Evolutionary conservation across 2,113 vertebrate species (phyloP), one percentile per base, ranked within the genome.

Genomic region (Notothenia rossii): DNA sequence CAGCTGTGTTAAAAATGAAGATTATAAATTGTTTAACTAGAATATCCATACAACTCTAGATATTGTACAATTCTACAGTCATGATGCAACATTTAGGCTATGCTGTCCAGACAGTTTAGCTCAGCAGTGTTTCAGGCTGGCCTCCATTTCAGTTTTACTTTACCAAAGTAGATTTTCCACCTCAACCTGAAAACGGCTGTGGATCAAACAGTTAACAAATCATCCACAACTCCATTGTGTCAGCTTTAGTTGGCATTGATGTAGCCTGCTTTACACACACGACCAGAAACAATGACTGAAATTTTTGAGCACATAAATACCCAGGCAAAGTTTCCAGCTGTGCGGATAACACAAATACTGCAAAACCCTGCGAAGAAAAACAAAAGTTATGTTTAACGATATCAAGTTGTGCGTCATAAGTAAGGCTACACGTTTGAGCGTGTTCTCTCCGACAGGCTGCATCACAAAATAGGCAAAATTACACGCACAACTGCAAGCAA

Each of bases 261-360:
- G 36, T 60, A 87, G 36, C 36, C 36, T 40, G 36, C 72, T 75
- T 93, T 89, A 91, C 94, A 90, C 94, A 89, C 93, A 94, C 93
- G 92, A 95, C 95, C 94, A 96, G 95, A 96, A 96, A 96, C 94
- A 94, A 95, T 95, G 95, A 96, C 95, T 96, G 95, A 96, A 95
- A 95, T 91, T 88, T 77, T 72, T 50, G 3, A 68, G 46, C 51
- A 60, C n/a, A 92, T 36, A 90, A 92, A 92, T 90, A 94, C 88
- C 85, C 95, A 96, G 95, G 90, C 94, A 96, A 89, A 86, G 94
- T 94, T 96, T 95, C 95, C 85, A 94, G 95, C 93, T 83, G 88
- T 85, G 92, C 53, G 93, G 86, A 80, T 51, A 94, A 91, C 90
- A 86, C 51, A 86, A 77, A 53, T 10, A 20, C 10, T 66, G 55